phyloP scores from a whole-genome alignment of 2,113 vertebrate species.

The Beaufortia kweichowensis region DNA sequence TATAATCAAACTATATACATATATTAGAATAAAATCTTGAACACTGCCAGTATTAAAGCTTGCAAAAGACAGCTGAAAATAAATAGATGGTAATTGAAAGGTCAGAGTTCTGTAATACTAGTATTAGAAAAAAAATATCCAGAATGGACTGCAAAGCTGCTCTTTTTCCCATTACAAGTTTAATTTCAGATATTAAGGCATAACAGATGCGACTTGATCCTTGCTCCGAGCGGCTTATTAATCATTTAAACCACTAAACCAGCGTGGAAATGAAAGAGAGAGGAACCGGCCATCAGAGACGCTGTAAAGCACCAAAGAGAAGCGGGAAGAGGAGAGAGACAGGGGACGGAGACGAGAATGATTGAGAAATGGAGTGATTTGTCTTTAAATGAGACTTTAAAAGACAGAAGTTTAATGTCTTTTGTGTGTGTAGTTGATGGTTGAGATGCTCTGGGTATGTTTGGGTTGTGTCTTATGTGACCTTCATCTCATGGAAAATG shows the following conservation, averaged over 20 bases:
- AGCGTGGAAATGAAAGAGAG: conserved; percentile 39
- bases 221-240: conserved; percentile 51
- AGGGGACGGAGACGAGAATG: conserved; percentile 21
- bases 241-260: conserved; percentile 60
- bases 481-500: no score
- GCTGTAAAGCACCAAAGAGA: not conserved
- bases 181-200: conserved; percentile 53
- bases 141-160: not conserved
- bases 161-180: conserved; percentile 37
- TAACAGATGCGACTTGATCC: conserved; percentile 51
- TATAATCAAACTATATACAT: not conserved
- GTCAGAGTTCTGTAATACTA: not conserved
- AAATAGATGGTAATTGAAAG: not conserved
- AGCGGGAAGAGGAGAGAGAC: conserved; percentile 8
- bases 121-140: conserved; percentile 1
- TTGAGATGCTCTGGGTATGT: conserved; percentile 29
- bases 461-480: no score
- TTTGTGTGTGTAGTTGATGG: conserved; percentile 49
- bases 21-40: not conserved
- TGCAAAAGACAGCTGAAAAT: not conserved
- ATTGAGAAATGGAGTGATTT: conserved; percentile 53
- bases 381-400: conserved; percentile 57
- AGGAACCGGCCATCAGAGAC: not conserved
- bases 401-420: conserved; percentile 52
- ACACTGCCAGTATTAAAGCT: not conserved